Base-by-base conservation (phyloP, 2,113 vertebrate species). In the Tympanuchus pallidicinctus region DNA sequence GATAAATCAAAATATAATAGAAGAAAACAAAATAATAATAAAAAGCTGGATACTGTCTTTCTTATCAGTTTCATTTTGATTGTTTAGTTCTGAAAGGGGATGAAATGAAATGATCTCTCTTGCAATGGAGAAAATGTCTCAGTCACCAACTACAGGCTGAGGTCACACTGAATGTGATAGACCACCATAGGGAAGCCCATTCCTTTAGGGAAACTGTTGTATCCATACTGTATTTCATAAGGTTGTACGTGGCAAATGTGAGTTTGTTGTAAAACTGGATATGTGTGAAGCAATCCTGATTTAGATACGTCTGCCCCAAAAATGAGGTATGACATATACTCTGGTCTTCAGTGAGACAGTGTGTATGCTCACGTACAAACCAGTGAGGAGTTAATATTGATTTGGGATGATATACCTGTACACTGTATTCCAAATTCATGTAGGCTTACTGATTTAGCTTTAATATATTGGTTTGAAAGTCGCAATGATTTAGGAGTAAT, bases 61-160 rank as follows among this genome's bases (percentile, higher is more conserved):
- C 52, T 82, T 47, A 95, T 90, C 30, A 40, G 30, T 64, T 61
- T 84, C 5, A 30, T 88, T 96, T 95, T 89, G 54, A 80, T 65
- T 88, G 5, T 64, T 84, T 90, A 79, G 30, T 82, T 94, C 40
- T 90, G 25, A 27, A 72, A 71, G 79, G 63, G 78, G 48, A 82
- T 34, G 7, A 91, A 95, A 93, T 78, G 3, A 95, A 96, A 92
- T 47, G 0, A 88, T 95, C 70, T 52, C 30, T 66, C 14, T 65
- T 74, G 16, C 30, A 50, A 17, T 40, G 27, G 19, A 50, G 93
- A 70, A 78, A 56, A 69, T 32, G 56, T 66, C 20, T 0, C 30
- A 79, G 13, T 22, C 32, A 78, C 77, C 28, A 87, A 13, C 11
- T 77, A 21, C 7, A 92, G 48, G 50, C 30, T 69, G 20, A 48